Base-by-base conservation (phyloP, 2,888 invertebrate genomes). In the Stenoptilia bipunctidactyla region DNA sequence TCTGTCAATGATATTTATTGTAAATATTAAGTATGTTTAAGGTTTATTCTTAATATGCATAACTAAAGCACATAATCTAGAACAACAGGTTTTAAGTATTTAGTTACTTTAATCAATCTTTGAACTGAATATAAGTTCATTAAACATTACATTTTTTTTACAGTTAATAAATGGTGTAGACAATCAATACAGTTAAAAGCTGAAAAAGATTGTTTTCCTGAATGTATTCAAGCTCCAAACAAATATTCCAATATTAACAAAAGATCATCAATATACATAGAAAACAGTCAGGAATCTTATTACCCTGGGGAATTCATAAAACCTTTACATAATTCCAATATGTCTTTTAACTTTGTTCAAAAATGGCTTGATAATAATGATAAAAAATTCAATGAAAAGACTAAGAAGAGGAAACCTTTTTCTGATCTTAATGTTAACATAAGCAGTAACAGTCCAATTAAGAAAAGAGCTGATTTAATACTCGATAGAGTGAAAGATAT, bases 201-300 rank as follows among this genome's bases (percentile, higher is more conserved):
- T 36, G 82, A 83, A 58, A 79, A 67, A 49, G 60, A 73, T 46
- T 2, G 80, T n/a, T 83, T 83, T 45, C 80, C 82, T 41, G 52
- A 69, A 51, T 75, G 76, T 46, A 79, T 83, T 47, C 79, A 82
- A 61, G 82, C 76, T 43, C 67, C 69, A 36, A 40, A 47, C 14
- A 79, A 71, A 49, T 82, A 82, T 55, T 61, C 42, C 43, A 82
- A 83, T 49, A 80, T 71, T 55, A 67, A 67, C 40, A 80, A 66
- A 58, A 66, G 62, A 20, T 20, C 20, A 20, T 20, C 20, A 8
- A 20, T 20, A 20, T 20, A 30, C 3, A 8, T 30, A 53, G 67
- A 71, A 59, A 74, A 68, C 37, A 51, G 37, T 37, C 40, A 44
- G 37, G 34, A 41, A n/a, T 49, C 45, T 37, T 43, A 48, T 15